A percentile compares a stretch with the other conserved stretches of the same genome.
Conservation (phyloP, 2,888 invertebrate species). For the Muscina levida region DNA sequence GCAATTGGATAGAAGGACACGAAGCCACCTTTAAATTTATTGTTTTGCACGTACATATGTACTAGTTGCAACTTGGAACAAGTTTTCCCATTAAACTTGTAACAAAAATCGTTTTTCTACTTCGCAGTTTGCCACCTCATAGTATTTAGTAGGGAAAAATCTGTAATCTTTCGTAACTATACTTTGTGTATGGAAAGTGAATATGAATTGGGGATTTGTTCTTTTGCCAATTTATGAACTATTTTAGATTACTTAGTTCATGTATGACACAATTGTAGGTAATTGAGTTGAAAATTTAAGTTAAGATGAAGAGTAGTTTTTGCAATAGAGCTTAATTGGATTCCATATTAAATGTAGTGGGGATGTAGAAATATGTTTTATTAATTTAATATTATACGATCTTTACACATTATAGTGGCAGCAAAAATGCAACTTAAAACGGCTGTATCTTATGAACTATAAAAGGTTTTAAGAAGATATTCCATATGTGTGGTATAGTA, state of each 20-base stretch:
- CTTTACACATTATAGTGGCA: no score
- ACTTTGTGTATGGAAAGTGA: conserved; percentile 26
- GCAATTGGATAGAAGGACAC: not conserved
- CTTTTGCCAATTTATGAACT: not conserved
- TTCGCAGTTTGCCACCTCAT: conserved; percentile 3
- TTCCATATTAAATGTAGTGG: no score
- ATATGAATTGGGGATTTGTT: conserved; percentile 3
- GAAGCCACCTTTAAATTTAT: conserved; percentile 31
- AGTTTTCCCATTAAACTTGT: conserved; percentile 56
- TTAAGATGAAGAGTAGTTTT: no score
- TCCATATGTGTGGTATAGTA: no score
- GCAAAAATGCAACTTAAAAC: no score
- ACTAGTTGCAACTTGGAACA: conserved; percentile 27
- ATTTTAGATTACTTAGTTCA: not conserved
- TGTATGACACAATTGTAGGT: conserved; percentile 3
- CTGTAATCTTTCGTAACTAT: conserved; percentile 33
- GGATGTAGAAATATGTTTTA: no score
- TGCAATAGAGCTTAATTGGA: no score
- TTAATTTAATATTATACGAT: no score
- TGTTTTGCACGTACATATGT: conserved; percentile 52
- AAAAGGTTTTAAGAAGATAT: no score
- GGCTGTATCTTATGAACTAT: no score
- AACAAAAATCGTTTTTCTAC: conserved; percentile 12
- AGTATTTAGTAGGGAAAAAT: not conserved
- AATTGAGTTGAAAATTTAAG: conserved; percentile 38